Evolutionary conservation across 2,113 vertebrate species (phyloP).

Genomic region (Pithys albifrons): DNA sequence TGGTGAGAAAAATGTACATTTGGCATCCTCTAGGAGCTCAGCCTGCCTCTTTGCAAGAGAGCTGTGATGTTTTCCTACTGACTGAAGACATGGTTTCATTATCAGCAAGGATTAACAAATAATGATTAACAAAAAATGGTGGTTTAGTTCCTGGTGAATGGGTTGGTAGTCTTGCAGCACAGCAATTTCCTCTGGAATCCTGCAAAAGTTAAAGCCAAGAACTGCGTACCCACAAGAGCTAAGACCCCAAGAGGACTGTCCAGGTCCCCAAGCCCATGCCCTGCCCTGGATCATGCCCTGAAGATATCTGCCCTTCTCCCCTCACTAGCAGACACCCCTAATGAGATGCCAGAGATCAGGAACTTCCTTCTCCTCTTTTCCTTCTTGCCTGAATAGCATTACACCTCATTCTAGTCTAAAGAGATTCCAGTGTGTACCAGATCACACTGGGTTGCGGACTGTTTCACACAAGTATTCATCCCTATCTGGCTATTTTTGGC

Average conservation of each 20-base stretch:
- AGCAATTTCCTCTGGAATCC: not conserved
- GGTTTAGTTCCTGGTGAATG: not conserved
- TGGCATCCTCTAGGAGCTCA: constrained; percentile 49
- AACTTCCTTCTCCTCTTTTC: not conserved
- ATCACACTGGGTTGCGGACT: not conserved
- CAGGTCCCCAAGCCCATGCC: not conserved
- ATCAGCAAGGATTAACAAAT: not conserved
- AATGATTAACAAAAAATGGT: not conserved
- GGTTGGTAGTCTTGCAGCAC: not conserved
- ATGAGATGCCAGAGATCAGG: not conserved
- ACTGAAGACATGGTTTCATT: constrained; percentile 16
- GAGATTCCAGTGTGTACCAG: not conserved
- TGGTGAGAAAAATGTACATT: constrained; percentile 26
- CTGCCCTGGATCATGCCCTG: not conserved
- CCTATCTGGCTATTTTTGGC: not conserved
- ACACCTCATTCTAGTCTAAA: not conserved
- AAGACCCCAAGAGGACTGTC: not conserved
- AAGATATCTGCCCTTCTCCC: not conserved
- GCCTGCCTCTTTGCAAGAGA: constrained; percentile 38
- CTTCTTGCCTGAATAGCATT: not conserved
- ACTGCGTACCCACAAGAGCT: not conserved
- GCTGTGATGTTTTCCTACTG: not conserved
- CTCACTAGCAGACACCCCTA: not conserved
- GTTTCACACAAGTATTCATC: constrained; percentile 19
- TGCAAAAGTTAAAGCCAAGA: not conserved